Conservation (phyloP, 2,113 vertebrate genomes). For the Campylorhamphus procurvoides region DNA sequence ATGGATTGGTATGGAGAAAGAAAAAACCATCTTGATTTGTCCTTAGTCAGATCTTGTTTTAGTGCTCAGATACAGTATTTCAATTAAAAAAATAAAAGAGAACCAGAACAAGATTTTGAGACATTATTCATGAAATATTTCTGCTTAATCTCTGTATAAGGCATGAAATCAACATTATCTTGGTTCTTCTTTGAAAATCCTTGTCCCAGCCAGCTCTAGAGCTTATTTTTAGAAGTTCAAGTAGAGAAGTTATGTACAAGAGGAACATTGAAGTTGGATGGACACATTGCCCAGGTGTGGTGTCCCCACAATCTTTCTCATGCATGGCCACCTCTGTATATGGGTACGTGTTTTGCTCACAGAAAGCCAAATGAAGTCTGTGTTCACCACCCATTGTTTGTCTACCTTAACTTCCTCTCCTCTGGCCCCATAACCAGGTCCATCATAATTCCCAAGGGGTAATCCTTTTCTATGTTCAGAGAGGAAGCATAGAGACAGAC, state of each 20-base stretch:
- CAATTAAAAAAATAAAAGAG: not conserved
- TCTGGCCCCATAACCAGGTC: not conserved
- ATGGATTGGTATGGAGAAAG: not conserved
- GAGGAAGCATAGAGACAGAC: not conserved
- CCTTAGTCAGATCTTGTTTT: not conserved
- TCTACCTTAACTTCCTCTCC: not conserved
- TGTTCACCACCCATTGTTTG: accelerated
- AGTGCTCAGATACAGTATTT: not conserved
- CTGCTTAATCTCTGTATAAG: not conserved
- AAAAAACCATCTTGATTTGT: not conserved
- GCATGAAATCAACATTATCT: not conserved
- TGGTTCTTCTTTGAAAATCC: not conserved
- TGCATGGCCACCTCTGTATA: not conserved
- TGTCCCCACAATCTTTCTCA: accelerated
- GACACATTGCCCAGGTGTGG: not conserved
- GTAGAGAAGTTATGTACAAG: not conserved
- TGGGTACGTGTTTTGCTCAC: not conserved
- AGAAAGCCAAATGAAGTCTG: not conserved
- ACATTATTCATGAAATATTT: not conserved
- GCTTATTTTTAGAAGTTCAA: not conserved
- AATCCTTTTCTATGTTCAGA: not conserved
- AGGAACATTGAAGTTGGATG: not conserved
- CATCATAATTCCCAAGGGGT: not conserved
- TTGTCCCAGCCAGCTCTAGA: not conserved
- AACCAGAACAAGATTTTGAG: not conserved